phyloP scores from a whole-genome alignment of 92 coral and sea anemone species.

The Porites divaricata region DNA sequence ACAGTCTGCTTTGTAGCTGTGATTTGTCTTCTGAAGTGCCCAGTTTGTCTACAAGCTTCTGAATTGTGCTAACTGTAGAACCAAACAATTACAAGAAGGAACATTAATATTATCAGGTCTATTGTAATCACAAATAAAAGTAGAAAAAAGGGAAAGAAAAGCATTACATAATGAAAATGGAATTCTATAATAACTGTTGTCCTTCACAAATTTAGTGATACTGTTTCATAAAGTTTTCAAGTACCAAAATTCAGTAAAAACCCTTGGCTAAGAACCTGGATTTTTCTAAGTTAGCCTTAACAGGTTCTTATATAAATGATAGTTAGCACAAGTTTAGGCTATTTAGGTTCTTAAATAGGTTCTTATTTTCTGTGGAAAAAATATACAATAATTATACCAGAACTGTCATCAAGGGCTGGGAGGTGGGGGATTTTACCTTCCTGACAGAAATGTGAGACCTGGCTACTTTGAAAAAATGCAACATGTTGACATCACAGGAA shows the following conservation, averaged over 20 bases:
- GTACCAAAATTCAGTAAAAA: not conserved
- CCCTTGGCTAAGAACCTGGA: not conserved
- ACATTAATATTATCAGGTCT: not conserved
- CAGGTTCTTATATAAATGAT: too few species aligned
- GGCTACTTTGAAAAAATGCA: too few species aligned
- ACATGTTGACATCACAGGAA: too few species aligned
- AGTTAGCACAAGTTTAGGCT: too few species aligned
- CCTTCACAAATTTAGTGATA: not conserved
- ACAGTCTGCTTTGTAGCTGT: conserved; percentile 80
- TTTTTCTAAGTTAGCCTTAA: not conserved
- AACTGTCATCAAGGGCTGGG: too few species aligned
- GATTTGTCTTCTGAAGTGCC: conserved; percentile 92
- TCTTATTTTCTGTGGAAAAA: too few species aligned
- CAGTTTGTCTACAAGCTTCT: conserved; percentile 84
- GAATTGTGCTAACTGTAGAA: conserved; percentile 78
- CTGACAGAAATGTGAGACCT: too few species aligned
- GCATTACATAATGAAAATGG: not conserved
- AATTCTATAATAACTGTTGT: not conserved
- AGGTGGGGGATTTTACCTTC: too few species aligned
- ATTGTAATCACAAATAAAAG: not conserved
- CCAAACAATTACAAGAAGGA: not conserved
- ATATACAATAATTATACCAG: too few species aligned
- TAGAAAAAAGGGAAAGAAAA: not conserved
- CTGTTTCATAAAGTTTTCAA: not conserved
- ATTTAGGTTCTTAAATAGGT: too few species aligned